A percentile compares a stretch with the other conserved stretches of the same genome.
phyloP scores from a whole-genome alignment of 2,113 vertebrate genomes.

The Maylandia zebra region DNA sequence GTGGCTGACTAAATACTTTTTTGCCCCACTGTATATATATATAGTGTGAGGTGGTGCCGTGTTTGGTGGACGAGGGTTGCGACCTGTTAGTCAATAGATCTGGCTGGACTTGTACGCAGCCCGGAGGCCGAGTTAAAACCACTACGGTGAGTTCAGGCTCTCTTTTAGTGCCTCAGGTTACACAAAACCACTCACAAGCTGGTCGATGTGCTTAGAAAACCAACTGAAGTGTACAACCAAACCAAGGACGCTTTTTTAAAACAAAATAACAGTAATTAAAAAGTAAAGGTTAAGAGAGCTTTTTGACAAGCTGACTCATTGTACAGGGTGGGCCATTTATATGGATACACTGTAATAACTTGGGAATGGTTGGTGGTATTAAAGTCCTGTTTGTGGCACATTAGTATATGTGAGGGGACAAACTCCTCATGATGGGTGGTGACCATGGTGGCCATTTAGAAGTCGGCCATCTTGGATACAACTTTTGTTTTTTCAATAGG shows the following conservation, averaged over 20 bases:
- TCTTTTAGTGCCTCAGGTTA: background rate
- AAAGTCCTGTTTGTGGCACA: too few species aligned
- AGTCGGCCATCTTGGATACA: too few species aligned
- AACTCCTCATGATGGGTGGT: too few species aligned
- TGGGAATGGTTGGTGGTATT: rapidly evolving
- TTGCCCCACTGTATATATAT: too few species aligned
- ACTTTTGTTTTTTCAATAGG: too few species aligned
- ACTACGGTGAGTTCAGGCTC: conserved; percentile 82
- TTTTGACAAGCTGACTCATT: too few species aligned
- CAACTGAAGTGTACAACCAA: background rate
- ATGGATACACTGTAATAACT: too few species aligned
- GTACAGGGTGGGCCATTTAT: too few species aligned
- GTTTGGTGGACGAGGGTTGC: conserved; percentile 96
- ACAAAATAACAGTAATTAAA: background rate
- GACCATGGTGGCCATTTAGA: too few species aligned
- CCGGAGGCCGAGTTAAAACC: conserved; percentile 95
- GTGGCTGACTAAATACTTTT: too few species aligned
- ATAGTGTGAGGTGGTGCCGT: conserved; percentile 95
- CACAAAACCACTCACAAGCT: background rate
- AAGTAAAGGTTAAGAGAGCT: background rate
- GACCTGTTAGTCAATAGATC: conserved; percentile 96
- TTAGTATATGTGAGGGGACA: too few species aligned
- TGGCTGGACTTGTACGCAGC: conserved; percentile 99
- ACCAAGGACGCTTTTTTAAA: background rate
- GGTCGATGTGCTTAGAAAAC: background rate